Conservation (phyloP, 2,888 invertebrate genomes). For the Rhaphigaster nebulosa region DNA sequence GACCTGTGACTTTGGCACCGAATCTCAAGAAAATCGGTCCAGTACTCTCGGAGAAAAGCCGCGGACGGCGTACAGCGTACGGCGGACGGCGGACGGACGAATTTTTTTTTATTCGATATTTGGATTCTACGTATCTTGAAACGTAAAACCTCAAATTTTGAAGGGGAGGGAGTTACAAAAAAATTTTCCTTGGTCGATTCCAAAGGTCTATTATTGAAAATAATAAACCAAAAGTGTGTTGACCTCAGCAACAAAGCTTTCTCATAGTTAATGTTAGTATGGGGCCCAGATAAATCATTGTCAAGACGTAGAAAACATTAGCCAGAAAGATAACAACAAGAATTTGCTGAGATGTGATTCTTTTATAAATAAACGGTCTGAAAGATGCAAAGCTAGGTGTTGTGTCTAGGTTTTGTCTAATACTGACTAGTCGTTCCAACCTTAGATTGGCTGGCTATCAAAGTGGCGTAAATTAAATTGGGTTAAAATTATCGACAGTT, state of each 20-base stretch:
- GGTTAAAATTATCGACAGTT: too few relatives aligned
- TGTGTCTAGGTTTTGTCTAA: constrained; percentile 32
- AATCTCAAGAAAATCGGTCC: too few relatives aligned
- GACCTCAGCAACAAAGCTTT: neutral
- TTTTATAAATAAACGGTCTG: constrained; percentile 22
- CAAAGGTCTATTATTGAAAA: too few relatives aligned
- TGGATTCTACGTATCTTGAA: too few relatives aligned
- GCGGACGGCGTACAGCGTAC: too few relatives aligned
- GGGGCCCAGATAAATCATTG: neutral
- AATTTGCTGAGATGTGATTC: constrained; percentile 29
- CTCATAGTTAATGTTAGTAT: neutral
- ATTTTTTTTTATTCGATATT: too few relatives aligned
- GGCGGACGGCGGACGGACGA: too few relatives aligned
- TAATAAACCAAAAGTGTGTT: neutral
- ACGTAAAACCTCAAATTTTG: too few relatives aligned
- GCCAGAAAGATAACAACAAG: neutral
- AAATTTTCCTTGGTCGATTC: too few relatives aligned
- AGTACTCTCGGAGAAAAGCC: too few relatives aligned
- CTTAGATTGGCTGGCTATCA: neutral
- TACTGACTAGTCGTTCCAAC: neutral
- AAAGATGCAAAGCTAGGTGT: neutral
- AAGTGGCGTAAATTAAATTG: neutral
- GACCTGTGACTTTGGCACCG: too few relatives aligned
- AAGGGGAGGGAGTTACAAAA: too few relatives aligned
- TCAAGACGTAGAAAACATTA: neutral